Evolutionary conservation across 2,113 vertebrate genomes (phyloP), one percentile per base, ranked within the genome.

Genomic region (Bolborhynchus lineola): DNA sequence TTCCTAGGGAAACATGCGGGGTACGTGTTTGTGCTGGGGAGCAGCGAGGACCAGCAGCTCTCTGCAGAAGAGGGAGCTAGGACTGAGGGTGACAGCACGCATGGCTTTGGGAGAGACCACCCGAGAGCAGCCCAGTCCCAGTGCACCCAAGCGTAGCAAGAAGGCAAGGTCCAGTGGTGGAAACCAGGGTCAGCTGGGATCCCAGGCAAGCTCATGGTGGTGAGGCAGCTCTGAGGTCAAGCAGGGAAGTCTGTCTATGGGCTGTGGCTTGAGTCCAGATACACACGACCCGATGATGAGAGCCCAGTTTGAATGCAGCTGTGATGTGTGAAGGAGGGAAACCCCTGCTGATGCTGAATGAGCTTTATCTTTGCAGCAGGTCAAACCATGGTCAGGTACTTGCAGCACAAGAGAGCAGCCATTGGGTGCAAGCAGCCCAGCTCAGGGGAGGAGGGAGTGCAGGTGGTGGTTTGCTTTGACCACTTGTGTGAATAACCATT

Each of bases 1-100:
- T 75, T 64, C 37, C 70, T 71, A 8, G n/a, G 44, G n/a, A 59
- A 39, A 75, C 21, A 4, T 11, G 4, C 53, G n/a, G 50, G 17
- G 10, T 28, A 29, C 1, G 2, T 49, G 14, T 64, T 53, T 82
- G 55, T 88, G 46, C 42, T 2, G 2, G 33, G 37, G 46, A 88
- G 3, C 41, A 44, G 41, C 5, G 1, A 90, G 71, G 41, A 16
- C 50, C 1, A 0, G 18, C 2, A 1, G 13, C 10, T 78, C 28
- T 55, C 8, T 67, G 50, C 8, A 9, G 46, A 39, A 60, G 26
- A 41, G 28, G 46, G 28, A 74, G 20, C 15, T 47, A 46, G 16
- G 29, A 10, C 69, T 29, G 29, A 74, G 33, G 4, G 23, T 62
- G 60, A 37, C 60, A 78, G 39, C 49, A 33, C 3, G 0, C 3